Evolutionary conservation across 2,888 invertebrate species (phyloP).

Genomic region (Hemaris fuciformis): DNA sequence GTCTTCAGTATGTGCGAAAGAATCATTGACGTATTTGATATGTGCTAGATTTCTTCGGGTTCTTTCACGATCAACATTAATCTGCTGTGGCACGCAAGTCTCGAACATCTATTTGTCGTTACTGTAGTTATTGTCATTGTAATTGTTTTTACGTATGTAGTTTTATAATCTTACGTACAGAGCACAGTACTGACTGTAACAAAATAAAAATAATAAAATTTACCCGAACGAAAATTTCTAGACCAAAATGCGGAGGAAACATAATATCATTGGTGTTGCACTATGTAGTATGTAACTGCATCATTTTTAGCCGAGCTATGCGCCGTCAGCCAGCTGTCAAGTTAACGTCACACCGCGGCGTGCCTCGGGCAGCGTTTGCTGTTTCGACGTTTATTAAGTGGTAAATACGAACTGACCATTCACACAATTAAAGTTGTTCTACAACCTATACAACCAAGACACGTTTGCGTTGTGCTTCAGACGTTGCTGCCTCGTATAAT

Average conservation of each 20-base stretch:
- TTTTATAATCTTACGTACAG: no score
- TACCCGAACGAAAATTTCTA: neutral
- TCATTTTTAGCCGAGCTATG: slow-evolving; percentile 56
- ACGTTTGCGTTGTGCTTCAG: neutral
- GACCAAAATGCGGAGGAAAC: slow-evolving; percentile 15
- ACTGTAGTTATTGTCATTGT: neutral
- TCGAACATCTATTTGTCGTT: no score
- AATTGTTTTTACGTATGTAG: no score
- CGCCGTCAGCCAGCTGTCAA: slow-evolving; percentile 58
- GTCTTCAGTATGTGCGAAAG: neutral
- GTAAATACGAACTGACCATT: slow-evolving; percentile 47
- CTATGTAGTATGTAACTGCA: slow-evolving; percentile 40
- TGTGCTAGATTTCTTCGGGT: neutral
- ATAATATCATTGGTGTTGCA: slow-evolving; percentile 31
- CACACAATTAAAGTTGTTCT: slow-evolving; percentile 38
- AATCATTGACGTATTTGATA: neutral
- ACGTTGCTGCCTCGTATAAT: neutral
- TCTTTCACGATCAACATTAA: neutral
- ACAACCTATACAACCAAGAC: slow-evolving; percentile 26
- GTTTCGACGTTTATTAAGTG: slow-evolving; percentile 66
- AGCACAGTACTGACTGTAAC: no score
- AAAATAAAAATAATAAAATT: neutral
- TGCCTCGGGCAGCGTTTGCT: slow-evolving; percentile 32
- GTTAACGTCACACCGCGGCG: slow-evolving; percentile 57
- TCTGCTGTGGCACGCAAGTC: no score